Base-by-base conservation (phyloP, 2,113 vertebrate genomes). In the Corapipo altera region DNA sequence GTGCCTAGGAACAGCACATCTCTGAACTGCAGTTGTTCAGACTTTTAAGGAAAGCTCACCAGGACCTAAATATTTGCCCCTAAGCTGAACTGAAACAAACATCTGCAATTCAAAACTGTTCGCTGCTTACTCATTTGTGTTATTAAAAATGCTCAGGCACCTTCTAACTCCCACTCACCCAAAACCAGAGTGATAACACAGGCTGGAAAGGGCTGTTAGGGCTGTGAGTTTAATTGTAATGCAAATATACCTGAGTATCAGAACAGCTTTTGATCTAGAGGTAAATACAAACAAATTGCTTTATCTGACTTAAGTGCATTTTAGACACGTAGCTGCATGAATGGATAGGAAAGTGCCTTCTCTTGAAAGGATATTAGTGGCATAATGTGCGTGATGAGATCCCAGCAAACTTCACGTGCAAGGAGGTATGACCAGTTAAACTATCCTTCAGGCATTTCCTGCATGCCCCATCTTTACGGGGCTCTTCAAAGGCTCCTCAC, bases 191-290 rank as follows among this genome's bases (percentile, higher is more conserved):
- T 46, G 75, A 61, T 69, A 88, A 75, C 44, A 83, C 8, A 75
- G 92, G 65, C 14, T 67, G 79, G 88, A 96, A 90, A 93, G 22
- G 48, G 73, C 61, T 96, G 70, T 59, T 91, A 67, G 1, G 17
- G 54, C 70, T 78, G 66, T 69, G 61, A 92, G 46, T 81, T 94
- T 91, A 65, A 95, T 85, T 92, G 79, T 92, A 32, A 95, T 97
- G 80, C 65, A 89, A 91, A 96, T 93, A 49, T 18, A 46, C 52
- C 57, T 57, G 66, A 75, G 69, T 95, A 93, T 92, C 80, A 91
- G 79, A 93, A 78, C 76, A 62, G 61, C 73, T 96, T 97, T 93
- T 96, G 86, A 94, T 95, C 91, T 96, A 46, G 62, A 85, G 41
- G 69, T 89, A 93, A 92, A 96, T 66, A 67, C 46, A 84, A 71